phyloP scores from a whole-genome alignment of 2,113 vertebrate genomes.

The Ia io region DNA sequence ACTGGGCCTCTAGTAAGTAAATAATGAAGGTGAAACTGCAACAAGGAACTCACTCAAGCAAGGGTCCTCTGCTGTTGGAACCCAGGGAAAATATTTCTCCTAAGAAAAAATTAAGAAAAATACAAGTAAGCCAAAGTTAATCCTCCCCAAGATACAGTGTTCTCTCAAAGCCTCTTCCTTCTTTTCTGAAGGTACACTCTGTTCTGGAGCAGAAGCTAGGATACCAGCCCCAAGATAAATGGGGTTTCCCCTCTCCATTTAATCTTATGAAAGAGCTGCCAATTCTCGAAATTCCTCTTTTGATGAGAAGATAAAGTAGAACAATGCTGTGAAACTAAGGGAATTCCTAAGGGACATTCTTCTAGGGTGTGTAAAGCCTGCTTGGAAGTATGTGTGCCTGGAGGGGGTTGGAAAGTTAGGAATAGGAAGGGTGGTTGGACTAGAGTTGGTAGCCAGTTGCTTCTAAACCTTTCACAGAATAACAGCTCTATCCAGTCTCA shows the following conservation, averaged over 20 bases:
- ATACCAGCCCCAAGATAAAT: constrained; percentile 43
- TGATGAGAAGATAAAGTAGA: constrained; percentile 78
- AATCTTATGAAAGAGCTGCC: constrained; percentile 68
- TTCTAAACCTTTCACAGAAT: not conserved
- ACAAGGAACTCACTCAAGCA: constrained; percentile 23
- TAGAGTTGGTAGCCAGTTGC: not conserved
- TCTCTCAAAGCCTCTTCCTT: not conserved
- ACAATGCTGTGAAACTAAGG: constrained; percentile 69
- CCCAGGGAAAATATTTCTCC: constrained; percentile 23
- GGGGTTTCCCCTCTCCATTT: not conserved
- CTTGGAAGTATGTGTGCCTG: constrained; percentile 12
- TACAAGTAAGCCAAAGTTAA: constrained; percentile 5
- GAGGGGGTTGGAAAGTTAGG: not conserved
- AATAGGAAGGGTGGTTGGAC: not conserved
- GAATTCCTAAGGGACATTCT: constrained; percentile 69
- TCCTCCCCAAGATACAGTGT: not conserved
- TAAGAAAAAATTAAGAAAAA: not conserved
- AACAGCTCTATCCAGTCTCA: not conserved
- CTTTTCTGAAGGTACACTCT: constrained; percentile 25
- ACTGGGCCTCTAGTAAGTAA: not conserved
- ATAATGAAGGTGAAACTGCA: not conserved
- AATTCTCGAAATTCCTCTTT: constrained; percentile 73
- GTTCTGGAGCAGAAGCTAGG: constrained; percentile 41
- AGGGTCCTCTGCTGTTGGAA: not conserved
- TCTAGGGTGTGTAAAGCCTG: constrained; percentile 48